Evolutionary conservation across 1,140 invertebrate genomes (phyloP).

Genomic region (Lepidostoma basale): DNA sequence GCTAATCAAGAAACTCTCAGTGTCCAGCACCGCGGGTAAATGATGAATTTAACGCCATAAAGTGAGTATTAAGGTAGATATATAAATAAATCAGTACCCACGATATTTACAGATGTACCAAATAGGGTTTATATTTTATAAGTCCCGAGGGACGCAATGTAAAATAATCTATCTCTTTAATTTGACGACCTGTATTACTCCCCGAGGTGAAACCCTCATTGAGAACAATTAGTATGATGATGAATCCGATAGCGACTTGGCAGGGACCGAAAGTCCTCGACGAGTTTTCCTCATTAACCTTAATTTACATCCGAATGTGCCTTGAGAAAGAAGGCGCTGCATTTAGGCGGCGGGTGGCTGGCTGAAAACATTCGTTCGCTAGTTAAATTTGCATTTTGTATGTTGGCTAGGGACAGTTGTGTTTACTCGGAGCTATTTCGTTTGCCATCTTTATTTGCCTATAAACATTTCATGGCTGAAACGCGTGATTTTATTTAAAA

Average conservation of each 20-base stretch:
- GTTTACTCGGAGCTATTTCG: not conserved
- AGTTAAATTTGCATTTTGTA: slow-evolving; percentile 16
- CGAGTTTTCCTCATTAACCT: slow-evolving; percentile 3
- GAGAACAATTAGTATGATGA: slow-evolving; percentile 6
- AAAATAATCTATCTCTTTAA: not conserved
- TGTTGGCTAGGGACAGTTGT: slow-evolving; percentile 5
- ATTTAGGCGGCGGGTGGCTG: not conserved
- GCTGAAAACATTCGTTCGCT: not conserved
- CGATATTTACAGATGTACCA: too few relatives aligned
- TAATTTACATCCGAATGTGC: slow-evolving; percentile 10
- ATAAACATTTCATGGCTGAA: not conserved
- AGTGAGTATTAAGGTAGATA: not conserved
- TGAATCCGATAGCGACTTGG: slow-evolving; percentile 13
- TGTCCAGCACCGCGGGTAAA: too few relatives aligned
- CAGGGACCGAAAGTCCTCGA: not conserved
- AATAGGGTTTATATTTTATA: not conserved
- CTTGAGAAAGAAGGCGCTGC: not conserved
- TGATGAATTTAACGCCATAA: not conserved
- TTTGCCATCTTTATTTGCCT: not conserved
- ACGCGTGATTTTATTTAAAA: slow-evolving; percentile 9
- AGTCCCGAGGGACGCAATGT: not conserved
- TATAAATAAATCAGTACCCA: not conserved
- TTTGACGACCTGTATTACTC: slow-evolving; percentile 1
- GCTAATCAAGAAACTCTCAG: too few relatives aligned
- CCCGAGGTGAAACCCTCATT: not conserved